Base-by-base conservation (phyloP, 2,888 invertebrate species). In the Eupithecia dodoneata region DNA sequence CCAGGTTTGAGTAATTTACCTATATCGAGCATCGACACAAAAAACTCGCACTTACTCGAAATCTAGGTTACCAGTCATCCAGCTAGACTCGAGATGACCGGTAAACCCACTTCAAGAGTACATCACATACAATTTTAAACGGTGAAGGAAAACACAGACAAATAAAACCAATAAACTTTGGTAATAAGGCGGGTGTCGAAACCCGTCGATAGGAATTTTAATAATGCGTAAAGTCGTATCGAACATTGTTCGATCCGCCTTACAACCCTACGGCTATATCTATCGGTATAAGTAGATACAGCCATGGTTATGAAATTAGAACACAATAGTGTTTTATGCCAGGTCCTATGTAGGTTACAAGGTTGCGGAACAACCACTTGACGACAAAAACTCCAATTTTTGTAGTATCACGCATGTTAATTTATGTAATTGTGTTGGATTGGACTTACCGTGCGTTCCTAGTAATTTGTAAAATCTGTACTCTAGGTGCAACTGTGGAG, bases 401-500 rank as follows among this genome's bases (percentile, higher is more conserved):
- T 75, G 78, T 80, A 49, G 77, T 72, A 81, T 82, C 79, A 80
- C 78, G 76, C 47, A 73, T 75, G 52, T 80, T 80, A 80, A 83
- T 81, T 72, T 73, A 83, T 83, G 79, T 73, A 84, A 82, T 80
- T 81, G 77, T 63, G 63, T 63, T 63, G 63, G 63, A 4, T 63
- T 30, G 76, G 75, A 90, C 97, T 97, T 95, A 99, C 99, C 99
- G 96, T 98, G 98, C 94, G 98, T 97, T 95, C 99, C 99, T 96
- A 99, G 97, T 96, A 99, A 97, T 97, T 99, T 99, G 97, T 99
- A 99, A 97, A 99, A 99, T 96, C 99, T 97, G 97, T 99, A 99
- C 96, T 99, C 99, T 96, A 99, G 97, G 95, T 99, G 99, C 92
- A 99, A 96, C 96, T 99, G 99, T 83, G 99, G 99, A 91, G 99